Evolutionary conservation across 2,888 invertebrate genomes (phyloP).

Genomic region (Uropetala carovei): DNA sequence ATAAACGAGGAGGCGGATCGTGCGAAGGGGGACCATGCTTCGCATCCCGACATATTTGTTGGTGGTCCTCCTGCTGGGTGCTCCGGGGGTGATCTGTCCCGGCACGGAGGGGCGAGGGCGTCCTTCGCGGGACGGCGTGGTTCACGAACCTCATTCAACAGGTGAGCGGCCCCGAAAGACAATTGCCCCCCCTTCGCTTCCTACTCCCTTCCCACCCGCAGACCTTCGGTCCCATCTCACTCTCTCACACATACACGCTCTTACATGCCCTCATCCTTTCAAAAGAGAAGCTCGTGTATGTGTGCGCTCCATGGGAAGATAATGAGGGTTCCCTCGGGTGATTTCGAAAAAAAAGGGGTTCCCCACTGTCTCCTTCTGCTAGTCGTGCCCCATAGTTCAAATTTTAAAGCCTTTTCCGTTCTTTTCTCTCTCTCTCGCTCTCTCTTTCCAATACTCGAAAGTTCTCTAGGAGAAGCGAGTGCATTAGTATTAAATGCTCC

Average conservation of each 20-base stretch:
- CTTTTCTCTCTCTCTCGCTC: background rate
- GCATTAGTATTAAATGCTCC: background rate
- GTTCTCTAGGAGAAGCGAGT: background rate
- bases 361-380: background rate
- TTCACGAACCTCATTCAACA: slow-evolving; percentile 50
- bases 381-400: background rate
- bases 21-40: slow-evolving; percentile 17
- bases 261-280: background rate
- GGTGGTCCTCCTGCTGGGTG: slow-evolving; percentile 38
- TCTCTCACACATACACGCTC: background rate
- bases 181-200: background rate
- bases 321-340: background rate
- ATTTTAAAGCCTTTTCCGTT: background rate
- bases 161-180: slow-evolving; percentile 56
- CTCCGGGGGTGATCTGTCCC: slow-evolving; percentile 33
- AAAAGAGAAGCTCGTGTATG: background rate
- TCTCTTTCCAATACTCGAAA: background rate
- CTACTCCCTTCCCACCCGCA: background rate
- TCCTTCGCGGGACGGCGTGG: slow-evolving; percentile 20
- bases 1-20: background rate
- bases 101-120: slow-evolving; percentile 38
- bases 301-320: background rate
- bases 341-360: background rate
- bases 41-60: background rate
- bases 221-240: slow-evolving; percentile 10